Evolutionary conservation across 2,113 vertebrate genomes (phyloP).

Genomic region (Pachyramphus minor): DNA sequence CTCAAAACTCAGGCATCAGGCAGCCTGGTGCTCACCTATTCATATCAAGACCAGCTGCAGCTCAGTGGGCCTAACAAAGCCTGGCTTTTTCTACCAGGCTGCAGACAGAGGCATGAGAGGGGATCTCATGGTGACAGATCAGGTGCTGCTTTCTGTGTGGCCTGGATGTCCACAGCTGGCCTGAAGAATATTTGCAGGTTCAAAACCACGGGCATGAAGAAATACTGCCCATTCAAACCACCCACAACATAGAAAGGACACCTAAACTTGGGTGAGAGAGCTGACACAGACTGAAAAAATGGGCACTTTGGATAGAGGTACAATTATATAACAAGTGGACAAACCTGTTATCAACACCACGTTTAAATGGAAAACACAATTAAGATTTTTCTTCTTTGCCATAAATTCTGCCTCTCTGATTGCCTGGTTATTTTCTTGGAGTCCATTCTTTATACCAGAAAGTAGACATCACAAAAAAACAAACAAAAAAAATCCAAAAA

Average conservation of each 20-base stretch:
- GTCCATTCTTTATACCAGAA: no score
- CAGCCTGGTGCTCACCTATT: not conserved
- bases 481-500: no score
- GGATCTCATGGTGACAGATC: no score
- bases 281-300: not conserved
- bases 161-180: no score
- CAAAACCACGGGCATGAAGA: not conserved
- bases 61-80: not conserved
- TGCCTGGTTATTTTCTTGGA: not conserved
- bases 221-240: not conserved
- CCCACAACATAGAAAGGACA: not conserved
- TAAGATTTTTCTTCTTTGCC: not conserved
- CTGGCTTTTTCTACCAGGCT: not conserved
- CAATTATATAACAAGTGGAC: not conserved
- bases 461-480: not conserved
- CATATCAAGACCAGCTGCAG: no score
- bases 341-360: not conserved
- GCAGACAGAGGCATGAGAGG: fast-evolving
- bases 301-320: not conserved
- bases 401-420: not conserved
- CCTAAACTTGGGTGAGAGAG: not conserved
- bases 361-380: not conserved
- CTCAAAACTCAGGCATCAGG: not conserved
- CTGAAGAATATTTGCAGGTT: no score
- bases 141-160: no score